Base-by-base conservation (phyloP, 2,888 invertebrate species). In the Nasonovia ribisnigri region DNA sequence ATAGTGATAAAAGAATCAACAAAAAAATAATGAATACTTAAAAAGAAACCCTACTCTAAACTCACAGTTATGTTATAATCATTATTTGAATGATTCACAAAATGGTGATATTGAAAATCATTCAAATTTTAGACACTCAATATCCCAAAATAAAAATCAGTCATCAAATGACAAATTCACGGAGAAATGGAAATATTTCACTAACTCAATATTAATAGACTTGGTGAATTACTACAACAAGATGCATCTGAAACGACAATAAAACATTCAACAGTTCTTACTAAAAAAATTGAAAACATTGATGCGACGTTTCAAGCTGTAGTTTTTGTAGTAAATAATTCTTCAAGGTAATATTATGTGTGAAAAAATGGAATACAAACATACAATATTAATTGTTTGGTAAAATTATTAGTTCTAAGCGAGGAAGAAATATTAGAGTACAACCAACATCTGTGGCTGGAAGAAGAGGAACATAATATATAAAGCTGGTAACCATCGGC, bases 361-460 rank as follows among this genome's bases (percentile, higher is more conserved):
- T 84, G 11, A 36, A 84, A 42, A 16, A 84, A 84, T 36, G 10
- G 42, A 13, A 36, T 84, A 16, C n/a, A 13, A 11, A n/a, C 6
- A 11, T 36, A 26, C 3, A 2, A n/a, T 10, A 13, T 3, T 36
- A 84, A 42, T 84, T 84, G 16, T 42, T 84, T 84, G 36, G n/a
- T 84, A 36, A 84, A 36, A 36, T 84, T 36, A 36, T 42, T 84
- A 84, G 77, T 84, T 84, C 77, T 84, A 84, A 84, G 13, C 42
- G 77, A 84, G 77, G 77, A 84, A 84, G 77, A 36, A n/a, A 36
- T 84, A 84, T 84, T 84, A 36, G 77, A 36, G 77, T 36, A 36
- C 77, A 84, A 36, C n/a, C 77, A 84, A 84, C 77, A n/a, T 84
- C 77, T n/a, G 77, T 84, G 77, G 42, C 36, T 84, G 42, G 77